A percentile compares a stretch with the other conserved stretches of the same genome.
These are phyloP conservation scores for Clistopyga incitator DNA, from an alignment of 2,888 invertebrate genomes.

Conservation along the genomic window DNA sequence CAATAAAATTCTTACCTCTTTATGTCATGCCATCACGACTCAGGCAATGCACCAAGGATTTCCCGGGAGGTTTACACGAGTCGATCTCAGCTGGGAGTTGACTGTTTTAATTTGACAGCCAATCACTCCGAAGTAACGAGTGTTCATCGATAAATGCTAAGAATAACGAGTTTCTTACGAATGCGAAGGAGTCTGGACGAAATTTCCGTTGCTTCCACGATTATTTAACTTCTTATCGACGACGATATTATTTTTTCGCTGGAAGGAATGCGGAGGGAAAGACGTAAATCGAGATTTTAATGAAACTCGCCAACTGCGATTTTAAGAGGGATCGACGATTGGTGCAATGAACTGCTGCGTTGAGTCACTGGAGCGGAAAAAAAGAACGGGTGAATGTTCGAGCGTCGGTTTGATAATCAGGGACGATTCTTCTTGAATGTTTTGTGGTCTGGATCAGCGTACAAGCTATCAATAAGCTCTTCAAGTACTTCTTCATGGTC, in stretches of 20 bases:
- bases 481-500: conserved; percentile 26
- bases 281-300: neutral
- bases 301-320: neutral
- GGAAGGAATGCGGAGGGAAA: neutral
- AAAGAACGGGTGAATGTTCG: conserved; percentile 3
- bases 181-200: neutral
- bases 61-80: conserved; percentile 10
- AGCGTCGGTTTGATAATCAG: conserved; percentile 25
- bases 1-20: conserved; percentile 15
- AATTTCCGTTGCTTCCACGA: neutral
- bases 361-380: conserved; percentile 2
- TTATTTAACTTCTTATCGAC: neutral
- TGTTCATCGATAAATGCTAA: neutral
- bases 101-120: conserved; percentile 6
- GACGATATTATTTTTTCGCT: neutral
- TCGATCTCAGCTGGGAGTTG: neutral
- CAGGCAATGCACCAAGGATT: conserved; percentile 9
- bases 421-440: conserved; percentile 59
- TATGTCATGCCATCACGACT: neutral
- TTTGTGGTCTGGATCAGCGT: conserved; percentile 49
- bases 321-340: neutral
- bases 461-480: conserved; percentile 36
- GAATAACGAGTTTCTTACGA: neutral
- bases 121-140: neutral
- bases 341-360: neutral